Conservation (phyloP, 2,113 vertebrate genomes). For the Zosterops japonicus region DNA sequence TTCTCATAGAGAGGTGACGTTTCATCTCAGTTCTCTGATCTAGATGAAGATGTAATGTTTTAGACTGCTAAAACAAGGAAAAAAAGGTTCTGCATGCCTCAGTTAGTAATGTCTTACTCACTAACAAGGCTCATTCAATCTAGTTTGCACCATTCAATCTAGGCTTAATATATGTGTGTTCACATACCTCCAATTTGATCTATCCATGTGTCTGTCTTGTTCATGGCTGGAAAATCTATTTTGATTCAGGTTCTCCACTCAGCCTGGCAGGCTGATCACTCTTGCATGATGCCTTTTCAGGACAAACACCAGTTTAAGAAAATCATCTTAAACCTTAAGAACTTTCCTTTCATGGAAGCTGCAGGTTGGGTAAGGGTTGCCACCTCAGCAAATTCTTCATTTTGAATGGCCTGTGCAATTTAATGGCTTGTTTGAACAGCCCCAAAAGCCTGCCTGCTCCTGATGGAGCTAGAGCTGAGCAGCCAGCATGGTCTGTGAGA, state of each 20-base stretch:
- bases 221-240: background rate
- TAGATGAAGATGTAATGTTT: background rate
- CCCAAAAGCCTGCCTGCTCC: background rate
- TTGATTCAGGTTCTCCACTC: background rate
- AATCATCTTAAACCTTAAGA: background rate
- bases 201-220: background rate
- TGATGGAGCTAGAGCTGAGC: background rate
- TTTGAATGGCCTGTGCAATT: background rate
- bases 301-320: background rate
- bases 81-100: background rate
- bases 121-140: background rate
- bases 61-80: background rate
- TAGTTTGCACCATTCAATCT: background rate
- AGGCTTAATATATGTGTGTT: background rate
- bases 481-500: background rate
- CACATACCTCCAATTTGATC: background rate
- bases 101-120: background rate
- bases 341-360: background rate
- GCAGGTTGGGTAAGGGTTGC: accelerated
- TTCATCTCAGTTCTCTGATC: background rate
- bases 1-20: background rate
- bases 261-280: background rate
- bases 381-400: background rate
- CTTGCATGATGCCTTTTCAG: background rate
- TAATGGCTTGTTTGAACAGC: background rate